phyloP scores from a whole-genome alignment of 2,888 invertebrate genomes.

The Operophtera brumata region DNA sequence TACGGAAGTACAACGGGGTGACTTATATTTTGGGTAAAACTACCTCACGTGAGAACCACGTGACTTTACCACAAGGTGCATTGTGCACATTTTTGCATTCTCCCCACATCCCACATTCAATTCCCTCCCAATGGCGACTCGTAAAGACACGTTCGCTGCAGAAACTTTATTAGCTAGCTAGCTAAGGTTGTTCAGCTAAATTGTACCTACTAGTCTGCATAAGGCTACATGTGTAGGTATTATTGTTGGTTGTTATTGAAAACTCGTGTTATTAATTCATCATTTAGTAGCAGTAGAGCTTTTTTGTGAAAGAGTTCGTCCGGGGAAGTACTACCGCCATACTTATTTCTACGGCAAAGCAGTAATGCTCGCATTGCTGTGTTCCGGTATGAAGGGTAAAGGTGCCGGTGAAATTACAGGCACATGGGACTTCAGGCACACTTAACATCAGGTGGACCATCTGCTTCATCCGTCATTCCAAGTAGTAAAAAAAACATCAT shows the following conservation, averaged over 20 bases:
- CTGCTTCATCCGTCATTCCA: too few species aligned
- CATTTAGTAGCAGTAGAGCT: too few species aligned
- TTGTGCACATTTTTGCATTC: slow-evolving; percentile 49
- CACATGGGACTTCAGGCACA: too few species aligned
- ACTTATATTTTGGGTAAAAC: background rate
- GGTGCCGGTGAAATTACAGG: too few species aligned
- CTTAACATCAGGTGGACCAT: too few species aligned
- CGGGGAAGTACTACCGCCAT: too few species aligned
- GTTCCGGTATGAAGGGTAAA: too few species aligned
- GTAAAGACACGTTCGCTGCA: slow-evolving; percentile 49
- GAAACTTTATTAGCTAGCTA: slow-evolving; percentile 53
- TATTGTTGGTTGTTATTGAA: slow-evolving; percentile 4
- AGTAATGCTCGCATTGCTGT: too few species aligned
- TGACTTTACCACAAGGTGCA: slow-evolving; percentile 3
- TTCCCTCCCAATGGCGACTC: slow-evolving; percentile 51
- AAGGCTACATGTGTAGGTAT: slow-evolving; percentile 13
- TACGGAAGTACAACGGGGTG: too few species aligned
- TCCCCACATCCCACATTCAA: slow-evolving; percentile 60
- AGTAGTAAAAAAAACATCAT: too few species aligned
- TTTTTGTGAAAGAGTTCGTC: too few species aligned
- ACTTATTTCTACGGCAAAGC: too few species aligned
- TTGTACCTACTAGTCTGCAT: slow-evolving; percentile 36
- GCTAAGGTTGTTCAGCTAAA: slow-evolving; percentile 45
- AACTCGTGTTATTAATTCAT: background rate
- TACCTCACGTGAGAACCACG: background rate